phyloP scores from a whole-genome alignment of 92 coral and sea anemone genomes.

The Phymanthus crucifer region DNA sequence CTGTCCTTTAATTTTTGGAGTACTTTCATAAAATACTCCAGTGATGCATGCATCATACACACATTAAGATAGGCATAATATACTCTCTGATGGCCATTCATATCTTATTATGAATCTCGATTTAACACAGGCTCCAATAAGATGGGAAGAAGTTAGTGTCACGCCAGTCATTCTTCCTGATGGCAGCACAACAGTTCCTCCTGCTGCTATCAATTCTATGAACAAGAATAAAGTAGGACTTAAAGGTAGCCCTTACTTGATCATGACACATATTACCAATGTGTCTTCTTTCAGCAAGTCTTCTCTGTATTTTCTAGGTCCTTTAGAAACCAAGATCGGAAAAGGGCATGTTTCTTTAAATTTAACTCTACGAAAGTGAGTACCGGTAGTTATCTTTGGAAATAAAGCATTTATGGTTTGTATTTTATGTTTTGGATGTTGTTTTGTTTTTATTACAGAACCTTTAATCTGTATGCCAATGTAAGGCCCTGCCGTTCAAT shows the following conservation, averaged over 20 bases:
- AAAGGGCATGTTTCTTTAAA: slow-evolving; percentile 98
- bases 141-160: slow-evolving; percentile 96
- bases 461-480: slow-evolving; percentile 92
- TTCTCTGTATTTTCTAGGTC: slow-evolving; percentile 55
- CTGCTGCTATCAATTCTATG: slow-evolving; percentile 90
- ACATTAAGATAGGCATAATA: too few species aligned
- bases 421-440: neutral
- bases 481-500: slow-evolving; percentile 96
- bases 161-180: slow-evolving; percentile 88
- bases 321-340: slow-evolving; percentile 96
- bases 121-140: slow-evolving; percentile 73
- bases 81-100: neutral
- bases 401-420: neutral
- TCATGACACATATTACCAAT: neutral
- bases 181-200: slow-evolving; percentile 95
- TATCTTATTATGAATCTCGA: too few species aligned
- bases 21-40: too few species aligned
- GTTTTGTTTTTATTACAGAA: slow-evolving; percentile 42
- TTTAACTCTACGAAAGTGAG: slow-evolving; percentile 86
- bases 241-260: slow-evolving; percentile 62
- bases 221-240: slow-evolving; percentile 94
- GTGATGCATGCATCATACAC: too few species aligned
- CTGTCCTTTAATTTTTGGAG: too few species aligned
- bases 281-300: neutral
- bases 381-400: neutral